Conservation (phyloP, 2,113 vertebrate species). For the Corythaeola cristata region DNA sequence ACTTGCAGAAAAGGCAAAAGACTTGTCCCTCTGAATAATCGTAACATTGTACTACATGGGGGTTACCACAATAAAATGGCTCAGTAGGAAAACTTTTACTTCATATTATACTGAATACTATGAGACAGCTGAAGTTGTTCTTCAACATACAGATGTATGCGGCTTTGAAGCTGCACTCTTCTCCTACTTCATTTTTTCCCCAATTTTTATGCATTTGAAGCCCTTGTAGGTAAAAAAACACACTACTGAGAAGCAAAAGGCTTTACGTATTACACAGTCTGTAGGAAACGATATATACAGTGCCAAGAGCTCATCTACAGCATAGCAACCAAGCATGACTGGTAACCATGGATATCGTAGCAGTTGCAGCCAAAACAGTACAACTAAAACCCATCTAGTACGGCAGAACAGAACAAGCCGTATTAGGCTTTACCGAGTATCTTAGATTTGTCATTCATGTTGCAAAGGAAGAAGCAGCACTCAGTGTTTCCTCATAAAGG, state of each 20-base stretch:
- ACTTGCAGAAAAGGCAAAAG: neutral
- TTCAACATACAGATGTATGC: neutral
- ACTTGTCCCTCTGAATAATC: neutral
- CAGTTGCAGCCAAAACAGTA: neutral
- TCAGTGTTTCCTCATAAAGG: neutral
- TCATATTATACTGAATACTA: neutral
- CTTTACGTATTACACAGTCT: neutral
- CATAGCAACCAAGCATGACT: neutral
- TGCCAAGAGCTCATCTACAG: neutral
- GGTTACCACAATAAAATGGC: neutral
- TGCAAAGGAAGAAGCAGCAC: neutral
- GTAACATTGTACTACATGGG: neutral
- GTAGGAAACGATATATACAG: neutral
- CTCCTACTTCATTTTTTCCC: neutral
- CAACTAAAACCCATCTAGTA: neutral
- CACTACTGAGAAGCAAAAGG: neutral
- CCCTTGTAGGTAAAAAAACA: neutral
- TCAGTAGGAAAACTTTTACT: neutral
- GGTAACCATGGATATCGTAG: neutral
- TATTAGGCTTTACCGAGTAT: neutral
- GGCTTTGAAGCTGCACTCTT: neutral
- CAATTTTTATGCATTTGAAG: neutral
- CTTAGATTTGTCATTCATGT: neutral
- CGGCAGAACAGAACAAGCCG: neutral
- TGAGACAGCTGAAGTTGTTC: neutral